These are phyloP conservation scores for Aurelia sp. DNA, from an alignment of 30 jellyfish, hydroid and myxozoan species.

Conservation along the genomic window DNA sequence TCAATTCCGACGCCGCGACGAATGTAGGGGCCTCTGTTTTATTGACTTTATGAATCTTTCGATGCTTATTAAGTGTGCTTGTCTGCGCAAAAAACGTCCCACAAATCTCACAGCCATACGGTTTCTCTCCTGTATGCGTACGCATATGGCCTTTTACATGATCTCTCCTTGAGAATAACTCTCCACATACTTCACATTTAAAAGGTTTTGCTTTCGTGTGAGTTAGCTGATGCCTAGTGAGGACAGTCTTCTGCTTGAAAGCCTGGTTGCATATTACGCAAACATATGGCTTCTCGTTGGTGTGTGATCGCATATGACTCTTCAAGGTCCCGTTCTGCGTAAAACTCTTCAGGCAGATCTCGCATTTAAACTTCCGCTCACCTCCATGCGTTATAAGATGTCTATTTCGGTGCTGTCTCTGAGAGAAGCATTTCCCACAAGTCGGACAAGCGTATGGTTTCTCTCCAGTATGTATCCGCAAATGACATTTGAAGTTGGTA, in stretches of 20 bases:
- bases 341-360: constrained; percentile 11
- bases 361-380: constrained; percentile 15
- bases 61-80: constrained; percentile 11
- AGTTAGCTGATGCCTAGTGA: constrained; percentile 1
- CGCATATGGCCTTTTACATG: background rate
- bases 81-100: background rate
- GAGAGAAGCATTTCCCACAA: constrained; percentile 23
- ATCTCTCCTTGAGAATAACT: background rate
- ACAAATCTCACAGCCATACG: background rate
- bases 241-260: constrained; percentile 1
- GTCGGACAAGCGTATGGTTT: constrained; percentile 9
- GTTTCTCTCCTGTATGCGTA: constrained; percentile 15
- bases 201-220: background rate
- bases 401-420: background rate
- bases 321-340: constrained; percentile 16
- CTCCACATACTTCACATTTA: constrained; percentile 15
- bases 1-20: background rate
- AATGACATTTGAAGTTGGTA: constrained; percentile 9
- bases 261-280: constrained; percentile 49
- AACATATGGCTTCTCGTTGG: constrained; percentile 3
- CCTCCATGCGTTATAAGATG: constrained; percentile 17
- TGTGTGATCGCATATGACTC: constrained; percentile 24
- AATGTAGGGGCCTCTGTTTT: background rate
- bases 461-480: constrained; percentile 28
- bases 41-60: background rate